Percentiles rank a stretch among this genome's conserved stretches.
Evolutionary conservation across 2,888 invertebrate genomes (phyloP).

Genomic region (Pollenia amentaria): DNA sequence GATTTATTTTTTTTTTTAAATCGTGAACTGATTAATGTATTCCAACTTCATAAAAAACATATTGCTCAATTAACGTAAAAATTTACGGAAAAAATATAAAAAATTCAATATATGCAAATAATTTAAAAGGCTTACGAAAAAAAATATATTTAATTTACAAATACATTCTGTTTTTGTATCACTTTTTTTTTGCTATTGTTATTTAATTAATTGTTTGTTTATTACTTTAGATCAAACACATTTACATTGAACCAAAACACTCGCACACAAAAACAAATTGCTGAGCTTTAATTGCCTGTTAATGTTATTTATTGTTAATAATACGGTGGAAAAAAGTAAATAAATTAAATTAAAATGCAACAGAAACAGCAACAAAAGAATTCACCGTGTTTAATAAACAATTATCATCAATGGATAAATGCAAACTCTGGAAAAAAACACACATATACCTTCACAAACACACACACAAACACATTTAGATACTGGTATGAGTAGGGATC

Average conservation of each 20-base stretch:
- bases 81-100: not conserved
- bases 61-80: conserved; percentile 52
- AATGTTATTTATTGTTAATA: conserved; percentile 68
- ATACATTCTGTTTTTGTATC: conserved; percentile 6
- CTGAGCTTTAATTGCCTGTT: conserved; percentile 59
- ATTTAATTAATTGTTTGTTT: conserved; percentile 70
- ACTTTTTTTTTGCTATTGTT: conserved; percentile 43
- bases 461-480: not conserved
- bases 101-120: conserved; percentile 9
- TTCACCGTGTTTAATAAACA: conserved; percentile 57
- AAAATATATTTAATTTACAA: conserved; percentile 31
- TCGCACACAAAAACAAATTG: not conserved
- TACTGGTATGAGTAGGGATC: not conserved
- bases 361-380: conserved; percentile 33
- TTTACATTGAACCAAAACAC: not conserved
- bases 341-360: conserved; percentile 63
- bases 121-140: conserved; percentile 25
- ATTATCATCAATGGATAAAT: conserved; percentile 23
- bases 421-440: not conserved
- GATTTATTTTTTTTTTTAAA: conserved; percentile 28
- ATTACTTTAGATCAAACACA: conserved; percentile 56
- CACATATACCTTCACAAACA: not conserved
- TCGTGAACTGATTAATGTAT: conserved; percentile 51
- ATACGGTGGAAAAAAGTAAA: conserved; percentile 43
- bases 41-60: conserved; percentile 13